Base-by-base conservation (phyloP, 2,797 vertebrate species). In the Urosaurus nigricauda region DNA sequence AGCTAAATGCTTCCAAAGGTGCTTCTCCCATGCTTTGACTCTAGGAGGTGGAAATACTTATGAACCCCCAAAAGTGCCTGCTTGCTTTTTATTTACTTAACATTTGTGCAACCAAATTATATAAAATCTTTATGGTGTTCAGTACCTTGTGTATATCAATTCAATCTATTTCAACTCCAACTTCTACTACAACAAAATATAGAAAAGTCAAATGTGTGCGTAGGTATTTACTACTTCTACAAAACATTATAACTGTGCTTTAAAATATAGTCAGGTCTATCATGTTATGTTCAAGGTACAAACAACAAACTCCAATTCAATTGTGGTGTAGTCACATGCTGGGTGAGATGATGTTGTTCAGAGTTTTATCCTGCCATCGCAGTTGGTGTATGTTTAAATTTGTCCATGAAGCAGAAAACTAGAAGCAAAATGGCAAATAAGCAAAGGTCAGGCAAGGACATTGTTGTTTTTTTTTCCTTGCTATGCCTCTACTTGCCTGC, bases 321-420 rank as follows among this genome's bases (percentile, higher is more conserved):
- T 40, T 93, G 51, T 83, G 83, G 37, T 0, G 74, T 51, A 0
- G 0, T 83, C 79, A 43, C 43, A 0, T 63, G 12, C 29, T 35
- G 58, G 78, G 40, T 16, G 9, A 92, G 4, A 80, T 79, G 83
- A 83, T 85, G 78, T 60, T 87, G 0, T 47, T 79, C 35, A 63
- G 29, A 7, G 0, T 9, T 89, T 85, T 71, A 14, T 65, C 68
- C 79, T 74, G 73, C 85, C 58, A 84, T 11, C 6, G 19, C 19
- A 77, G 21, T 12, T 35, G 9, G 51, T 4, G 1, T 68, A 6
- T 0, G 13, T 85, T 56, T 47, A n/a, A 21, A 60, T 63, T 51
- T 21, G 29, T 0, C 0, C 0, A 37, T 43, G 78, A 40, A 43
- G 12, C 68, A 43, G 32, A 71, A 47, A 51, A 0, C 0, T 1